phyloP scores from a whole-genome alignment of 2,888 invertebrate species.

The Leucoma salicis region DNA sequence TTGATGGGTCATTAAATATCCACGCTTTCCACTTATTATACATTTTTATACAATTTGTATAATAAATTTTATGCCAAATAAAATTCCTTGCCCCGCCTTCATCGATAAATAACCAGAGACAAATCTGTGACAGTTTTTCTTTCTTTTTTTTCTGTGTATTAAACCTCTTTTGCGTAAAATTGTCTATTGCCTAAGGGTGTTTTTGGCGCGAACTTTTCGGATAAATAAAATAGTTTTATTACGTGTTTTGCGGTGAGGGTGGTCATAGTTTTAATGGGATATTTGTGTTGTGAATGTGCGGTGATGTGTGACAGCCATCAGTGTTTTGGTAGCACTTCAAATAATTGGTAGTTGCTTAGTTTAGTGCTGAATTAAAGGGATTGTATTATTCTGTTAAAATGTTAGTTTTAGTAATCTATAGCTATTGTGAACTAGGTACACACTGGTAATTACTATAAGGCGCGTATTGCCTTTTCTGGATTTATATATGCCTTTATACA shows the following conservation, averaged over 20 bases:
- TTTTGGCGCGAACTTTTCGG: constrained; percentile 41
- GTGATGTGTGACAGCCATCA: constrained; percentile 35
- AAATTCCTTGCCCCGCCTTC: constrained; percentile 64
- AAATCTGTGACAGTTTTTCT: constrained; percentile 23
- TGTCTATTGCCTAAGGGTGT: constrained; percentile 20
- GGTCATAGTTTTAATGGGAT: constrained; percentile 40
- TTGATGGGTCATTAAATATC: constrained; percentile 66
- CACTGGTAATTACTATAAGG: too few relatives aligned
- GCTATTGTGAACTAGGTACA: too few relatives aligned
- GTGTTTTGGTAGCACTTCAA: constrained; percentile 40
- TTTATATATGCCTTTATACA: too few relatives aligned
- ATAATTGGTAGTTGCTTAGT: constrained; percentile 46
- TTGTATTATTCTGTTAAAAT: constrained; percentile 17
- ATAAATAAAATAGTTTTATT: constrained; percentile 48
- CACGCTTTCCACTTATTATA: constrained; percentile 76
- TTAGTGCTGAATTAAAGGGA: constrained; percentile 12
- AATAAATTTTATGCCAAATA: constrained; percentile 76
- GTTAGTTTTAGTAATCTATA: too few relatives aligned
- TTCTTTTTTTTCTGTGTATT: constrained; percentile 9
- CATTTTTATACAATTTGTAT: constrained; percentile 70
- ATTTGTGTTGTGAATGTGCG: constrained; percentile 27
- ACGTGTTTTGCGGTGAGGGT: constrained; percentile 37
- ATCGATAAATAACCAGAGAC: constrained; percentile 45
- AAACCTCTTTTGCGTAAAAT: constrained; percentile 53
- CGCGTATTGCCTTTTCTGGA: too few relatives aligned